Percentiles rank a stretch among this genome's conserved stretches.
Conservation (phyloP, 2,888 invertebrate species). For the Schizaphis graminum region DNA sequence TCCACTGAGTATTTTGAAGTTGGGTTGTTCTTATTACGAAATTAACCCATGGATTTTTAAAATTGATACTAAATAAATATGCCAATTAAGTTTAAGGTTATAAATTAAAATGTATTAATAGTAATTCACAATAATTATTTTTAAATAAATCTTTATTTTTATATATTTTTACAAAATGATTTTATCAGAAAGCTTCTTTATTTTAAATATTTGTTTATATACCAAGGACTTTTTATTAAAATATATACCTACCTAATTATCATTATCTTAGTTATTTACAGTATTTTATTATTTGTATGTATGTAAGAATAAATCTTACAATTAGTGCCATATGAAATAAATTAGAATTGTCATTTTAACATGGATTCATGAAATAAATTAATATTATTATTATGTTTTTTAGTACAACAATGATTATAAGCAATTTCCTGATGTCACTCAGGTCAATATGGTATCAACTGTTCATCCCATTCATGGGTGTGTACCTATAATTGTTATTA, state of each 20-base stretch:
- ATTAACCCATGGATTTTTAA: not conserved
- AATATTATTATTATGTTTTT: slow-evolving; percentile 54
- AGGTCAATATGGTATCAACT: slow-evolving; percentile 67
- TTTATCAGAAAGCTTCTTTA: not conserved
- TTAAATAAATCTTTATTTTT: not conserved
- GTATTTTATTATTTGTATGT: not conserved
- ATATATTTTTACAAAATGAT: not conserved
- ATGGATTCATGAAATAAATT: not conserved
- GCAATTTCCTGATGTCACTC: slow-evolving; percentile 70
- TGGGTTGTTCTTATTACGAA: not conserved
- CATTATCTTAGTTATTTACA: not conserved
- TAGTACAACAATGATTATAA: slow-evolving; percentile 68
- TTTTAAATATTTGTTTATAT: not conserved
- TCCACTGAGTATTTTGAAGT: not conserved
- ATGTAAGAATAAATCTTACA: not conserved
- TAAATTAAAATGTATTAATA: not conserved
- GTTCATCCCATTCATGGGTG: slow-evolving; percentile 58
- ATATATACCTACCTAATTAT: not conserved
- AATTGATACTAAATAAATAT: not conserved
- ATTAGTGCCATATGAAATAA: not conserved
- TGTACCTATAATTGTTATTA: slow-evolving; percentile 60
- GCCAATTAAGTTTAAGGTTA: not conserved
- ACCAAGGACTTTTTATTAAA: not conserved
- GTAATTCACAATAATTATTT: not conserved
- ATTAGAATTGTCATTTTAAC: not conserved